Base-by-base conservation (phyloP, 1,140 invertebrate species). In the Trachymyrmex cornetzi region DNA sequence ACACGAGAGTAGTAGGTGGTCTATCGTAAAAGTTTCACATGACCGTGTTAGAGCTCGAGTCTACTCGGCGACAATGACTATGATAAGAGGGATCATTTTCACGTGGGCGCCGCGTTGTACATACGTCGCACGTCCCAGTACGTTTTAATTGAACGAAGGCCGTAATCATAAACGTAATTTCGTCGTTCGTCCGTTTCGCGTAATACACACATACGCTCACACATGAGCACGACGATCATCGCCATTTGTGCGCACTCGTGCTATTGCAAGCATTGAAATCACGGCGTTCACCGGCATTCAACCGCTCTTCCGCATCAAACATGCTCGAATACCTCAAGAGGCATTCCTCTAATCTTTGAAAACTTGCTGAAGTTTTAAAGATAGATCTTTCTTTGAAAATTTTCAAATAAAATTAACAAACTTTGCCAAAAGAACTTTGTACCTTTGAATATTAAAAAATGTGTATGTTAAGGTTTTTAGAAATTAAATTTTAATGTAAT, bases 111-210 rank as follows among this genome's bases (percentile, higher is more conserved):
- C 69, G 88, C 67, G 53, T 71, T 50, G 38, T 14, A 24, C 69
- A 61, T 16, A 81, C 55, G 88, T 87, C 85, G 88, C 87, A 75
- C 87, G 81, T 38, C 30, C 80, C 55, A 74, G 57, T 67, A 48
- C 75, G 88, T 75, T 88, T 84, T 94, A 94, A 94, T 94, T 94
- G 89, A 75, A 74, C 88, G 91, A 91, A 94, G 93, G 93, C 92
- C 93, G 92, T 92, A 94, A 92, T 92, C 92, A 93, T 93, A 87
- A 92, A 88, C 80, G 88, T 92, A 89, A 91, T 90, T 91, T 82
- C 64, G 59, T 69, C 80, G 57, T 57, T 55, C 57, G 14, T 57
- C 61, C 66, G 53, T 57, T 34, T 53, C 30, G n/a, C 30, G 6
- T 34, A 38, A 57, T 16, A 19, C 9, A 22, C 11, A 9, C 14